These are phyloP conservation scores for Mola mola DNA, from an alignment of 2,113 vertebrate species.

Conservation along the genomic window DNA sequence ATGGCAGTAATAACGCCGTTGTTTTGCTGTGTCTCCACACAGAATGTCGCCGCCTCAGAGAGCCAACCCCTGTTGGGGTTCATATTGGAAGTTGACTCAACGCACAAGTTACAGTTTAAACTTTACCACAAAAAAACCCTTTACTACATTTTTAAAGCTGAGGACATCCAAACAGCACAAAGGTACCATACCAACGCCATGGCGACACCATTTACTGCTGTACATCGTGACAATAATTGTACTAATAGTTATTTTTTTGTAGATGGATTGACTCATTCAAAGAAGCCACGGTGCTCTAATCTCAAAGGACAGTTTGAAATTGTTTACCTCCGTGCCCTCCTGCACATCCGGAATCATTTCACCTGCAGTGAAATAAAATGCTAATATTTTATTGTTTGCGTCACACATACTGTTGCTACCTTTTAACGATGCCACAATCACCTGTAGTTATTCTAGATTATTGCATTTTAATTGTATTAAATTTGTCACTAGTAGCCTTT, in stretches of 20 bases:
- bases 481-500: no score
- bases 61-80: slow-evolving; percentile 96
- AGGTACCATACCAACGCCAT: slow-evolving; percentile 78
- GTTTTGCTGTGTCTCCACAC: slow-evolving; percentile 20
- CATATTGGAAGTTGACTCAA: slow-evolving; percentile 85
- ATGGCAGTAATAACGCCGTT: not conserved
- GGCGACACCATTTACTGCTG: not conserved
- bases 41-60: slow-evolving; percentile 97
- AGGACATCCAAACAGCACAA: slow-evolving; percentile 88
- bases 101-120: slow-evolving; percentile 86
- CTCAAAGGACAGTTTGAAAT: not conserved
- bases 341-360: slow-evolving; percentile 14
- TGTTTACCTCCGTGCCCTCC: slow-evolving; percentile 52
- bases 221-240: not conserved
- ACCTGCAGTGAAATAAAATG: slow-evolving; percentile 4
- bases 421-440: not conserved
- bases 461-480: not conserved
- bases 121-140: slow-evolving; percentile 94
- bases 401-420: slow-evolving; percentile 1
- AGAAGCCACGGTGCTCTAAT: slow-evolving; percentile 90
- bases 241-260: slow-evolving; percentile 17
- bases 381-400: slow-evolving; percentile 9
- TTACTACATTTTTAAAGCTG: slow-evolving; percentile 93
- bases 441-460: slow-evolving; percentile 1
- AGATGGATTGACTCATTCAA: slow-evolving; percentile 97